Evolutionary conservation across 2,797 vertebrate genomes (phyloP).

Genomic region (Iguana delicatissima): DNA sequence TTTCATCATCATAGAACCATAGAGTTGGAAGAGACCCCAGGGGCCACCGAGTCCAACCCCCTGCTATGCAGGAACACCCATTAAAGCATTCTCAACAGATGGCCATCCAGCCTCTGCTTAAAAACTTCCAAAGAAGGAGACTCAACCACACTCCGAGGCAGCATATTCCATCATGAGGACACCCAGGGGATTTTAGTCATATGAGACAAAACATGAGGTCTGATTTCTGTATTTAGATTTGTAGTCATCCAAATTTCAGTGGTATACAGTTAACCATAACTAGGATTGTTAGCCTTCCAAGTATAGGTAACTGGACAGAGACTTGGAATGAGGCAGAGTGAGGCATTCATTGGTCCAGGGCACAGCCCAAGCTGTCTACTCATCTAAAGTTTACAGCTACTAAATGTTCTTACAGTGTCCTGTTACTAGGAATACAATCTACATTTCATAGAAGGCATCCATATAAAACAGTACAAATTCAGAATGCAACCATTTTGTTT

Average conservation of each 20-base stretch:
- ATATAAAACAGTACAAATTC: not conserved
- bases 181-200: constrained; percentile 1
- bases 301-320: not conserved
- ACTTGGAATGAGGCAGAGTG: not conserved
- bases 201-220: constrained; percentile 5
- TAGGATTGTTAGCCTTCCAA: not conserved
- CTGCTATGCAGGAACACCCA: no score
- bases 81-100: no score
- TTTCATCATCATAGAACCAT: no score
- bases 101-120: no score
- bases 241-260: not conserved
- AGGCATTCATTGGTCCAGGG: not conserved
- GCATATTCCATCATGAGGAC: no score
- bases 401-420: not conserved
- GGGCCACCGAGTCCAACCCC: no score
- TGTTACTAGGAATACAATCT: not conserved
- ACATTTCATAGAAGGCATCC: not conserved
- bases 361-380: not conserved
- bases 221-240: not conserved
- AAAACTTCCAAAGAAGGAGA: no score
- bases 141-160: no score
- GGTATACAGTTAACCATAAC: not conserved
- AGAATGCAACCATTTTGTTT: not conserved
- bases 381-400: not conserved
- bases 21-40: no score